A percentile compares a stretch with the other conserved stretches of the same genome.
phyloP scores from a whole-genome alignment of 2,888 invertebrate species.

The Tetramorium bicarinatum region DNA sequence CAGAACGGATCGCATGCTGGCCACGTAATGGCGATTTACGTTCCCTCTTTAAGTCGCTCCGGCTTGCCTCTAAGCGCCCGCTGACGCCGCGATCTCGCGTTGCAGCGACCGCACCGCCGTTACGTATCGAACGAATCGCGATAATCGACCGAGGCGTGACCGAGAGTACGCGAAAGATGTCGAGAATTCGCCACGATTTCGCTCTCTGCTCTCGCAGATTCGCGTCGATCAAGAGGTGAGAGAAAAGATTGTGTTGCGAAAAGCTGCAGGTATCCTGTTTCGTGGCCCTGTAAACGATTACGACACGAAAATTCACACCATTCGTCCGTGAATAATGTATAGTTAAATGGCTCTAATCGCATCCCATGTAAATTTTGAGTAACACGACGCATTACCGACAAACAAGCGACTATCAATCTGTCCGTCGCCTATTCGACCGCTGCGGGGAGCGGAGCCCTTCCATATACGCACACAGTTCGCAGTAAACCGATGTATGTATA shows the following conservation, averaged over 20 bases:
- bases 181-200: not conserved
- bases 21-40: slow-evolving; percentile 63
- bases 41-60: slow-evolving; percentile 56
- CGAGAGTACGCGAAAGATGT: not conserved
- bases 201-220: not conserved
- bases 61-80: slow-evolving; percentile 14
- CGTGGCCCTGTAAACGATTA: not conserved
- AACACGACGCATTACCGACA: slow-evolving; percentile 52
- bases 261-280: not conserved
- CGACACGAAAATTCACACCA: not conserved
- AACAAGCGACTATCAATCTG: slow-evolving; percentile 58
- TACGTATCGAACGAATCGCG: slow-evolving; percentile 41
- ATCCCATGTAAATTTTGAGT: slow-evolving; percentile 48
- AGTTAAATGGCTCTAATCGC: slow-evolving; percentile 4
- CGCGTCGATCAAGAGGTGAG: not conserved
- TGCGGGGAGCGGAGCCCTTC: slow-evolving; percentile 16
- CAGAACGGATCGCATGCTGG: slow-evolving; percentile 49
- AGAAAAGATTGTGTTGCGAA: not conserved
- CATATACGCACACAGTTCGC: slow-evolving; percentile 41
- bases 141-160: slow-evolving; percentile 31
- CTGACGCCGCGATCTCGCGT: slow-evolving; percentile 9
- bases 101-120: not conserved
- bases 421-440: slow-evolving; percentile 45
- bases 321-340: not conserved
- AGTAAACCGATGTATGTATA: slow-evolving; percentile 56